Evolutionary conservation across 2,888 invertebrate species (phyloP).

Genomic region (Danaus chrysippus): DNA sequence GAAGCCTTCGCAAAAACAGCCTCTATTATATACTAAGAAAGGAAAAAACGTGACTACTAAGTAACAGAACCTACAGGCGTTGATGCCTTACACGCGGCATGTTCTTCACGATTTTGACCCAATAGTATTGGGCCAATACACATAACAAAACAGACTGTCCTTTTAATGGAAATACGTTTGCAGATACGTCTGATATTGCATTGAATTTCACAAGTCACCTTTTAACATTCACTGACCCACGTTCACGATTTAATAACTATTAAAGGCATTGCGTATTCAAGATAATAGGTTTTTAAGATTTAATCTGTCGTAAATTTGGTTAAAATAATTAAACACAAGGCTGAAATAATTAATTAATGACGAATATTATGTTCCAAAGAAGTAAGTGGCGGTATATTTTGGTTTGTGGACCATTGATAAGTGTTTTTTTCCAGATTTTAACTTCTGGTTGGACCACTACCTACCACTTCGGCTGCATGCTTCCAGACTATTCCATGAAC

Average conservation of each 20-base stretch:
- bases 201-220: not conserved
- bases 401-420: no score
- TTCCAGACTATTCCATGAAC: slow-evolving; percentile 83
- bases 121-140: not conserved
- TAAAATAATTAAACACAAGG: no score
- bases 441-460: slow-evolving; percentile 83
- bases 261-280: not conserved
- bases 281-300: not conserved
- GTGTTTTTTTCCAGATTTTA: slow-evolving; percentile 69
- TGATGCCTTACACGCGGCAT: not conserved
- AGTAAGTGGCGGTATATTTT: no score
- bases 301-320: not conserved
- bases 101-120: not conserved
- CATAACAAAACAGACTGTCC: not conserved
- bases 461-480: slow-evolving; percentile 82
- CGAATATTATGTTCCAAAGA: no score
- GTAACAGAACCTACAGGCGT: not conserved
- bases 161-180: not conserved
- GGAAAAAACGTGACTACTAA: not conserved
- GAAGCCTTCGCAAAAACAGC: not conserved
- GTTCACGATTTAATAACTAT: slow-evolving; percentile 1
- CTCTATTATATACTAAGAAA: not conserved
- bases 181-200: not conserved
- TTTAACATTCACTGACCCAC: slow-evolving; percentile 7
- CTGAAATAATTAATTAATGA: no score